Evolutionary conservation across 2,113 vertebrate genomes (phyloP).

Genomic region (Gavialis gangeticus): DNA sequence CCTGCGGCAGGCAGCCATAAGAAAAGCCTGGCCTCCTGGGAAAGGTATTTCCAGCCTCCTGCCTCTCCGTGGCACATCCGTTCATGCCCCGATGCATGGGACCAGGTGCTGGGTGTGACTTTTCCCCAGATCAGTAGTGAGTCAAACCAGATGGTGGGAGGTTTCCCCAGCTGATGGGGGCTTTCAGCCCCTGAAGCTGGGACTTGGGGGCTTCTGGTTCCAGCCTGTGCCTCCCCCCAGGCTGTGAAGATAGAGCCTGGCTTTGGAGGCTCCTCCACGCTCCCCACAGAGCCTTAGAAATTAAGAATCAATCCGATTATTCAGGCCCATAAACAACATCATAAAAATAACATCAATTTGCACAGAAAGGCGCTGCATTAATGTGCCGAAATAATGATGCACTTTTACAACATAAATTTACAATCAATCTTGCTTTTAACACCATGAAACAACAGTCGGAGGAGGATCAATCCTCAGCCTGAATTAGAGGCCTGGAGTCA

Average conservation of each 20-base stretch:
- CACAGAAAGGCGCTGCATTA: conserved; percentile 69
- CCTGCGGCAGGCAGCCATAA: not conserved
- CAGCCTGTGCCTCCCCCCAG: fast-evolving
- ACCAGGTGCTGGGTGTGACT: not conserved
- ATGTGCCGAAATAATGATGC: conserved; percentile 77
- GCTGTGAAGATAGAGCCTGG: fast-evolving
- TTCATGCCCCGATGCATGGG: not conserved
- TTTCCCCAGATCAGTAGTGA: not conserved
- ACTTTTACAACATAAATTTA: conserved; percentile 72
- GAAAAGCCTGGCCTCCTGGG: not conserved
- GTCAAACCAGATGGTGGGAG: not conserved
- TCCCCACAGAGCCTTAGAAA: conserved; percentile 65
- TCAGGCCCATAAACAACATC: conserved; percentile 79
- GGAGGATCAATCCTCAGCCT: conserved; percentile 61
- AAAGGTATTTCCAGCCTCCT: not conserved
- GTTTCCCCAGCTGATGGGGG: not conserved
- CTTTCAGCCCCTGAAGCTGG: not conserved
- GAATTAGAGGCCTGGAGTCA: conserved; percentile 62
- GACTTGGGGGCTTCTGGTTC: fast-evolving
- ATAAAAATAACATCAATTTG: conserved; percentile 82
- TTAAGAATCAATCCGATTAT: conserved; percentile 82
- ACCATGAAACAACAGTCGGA: conserved; percentile 60
- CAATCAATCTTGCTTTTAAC: conserved; percentile 73
- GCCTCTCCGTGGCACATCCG: not conserved
- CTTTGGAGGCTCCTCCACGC: not conserved